Conservation (phyloP, 2,797 vertebrate species). For the Pipistrellus pipistrellus region DNA sequence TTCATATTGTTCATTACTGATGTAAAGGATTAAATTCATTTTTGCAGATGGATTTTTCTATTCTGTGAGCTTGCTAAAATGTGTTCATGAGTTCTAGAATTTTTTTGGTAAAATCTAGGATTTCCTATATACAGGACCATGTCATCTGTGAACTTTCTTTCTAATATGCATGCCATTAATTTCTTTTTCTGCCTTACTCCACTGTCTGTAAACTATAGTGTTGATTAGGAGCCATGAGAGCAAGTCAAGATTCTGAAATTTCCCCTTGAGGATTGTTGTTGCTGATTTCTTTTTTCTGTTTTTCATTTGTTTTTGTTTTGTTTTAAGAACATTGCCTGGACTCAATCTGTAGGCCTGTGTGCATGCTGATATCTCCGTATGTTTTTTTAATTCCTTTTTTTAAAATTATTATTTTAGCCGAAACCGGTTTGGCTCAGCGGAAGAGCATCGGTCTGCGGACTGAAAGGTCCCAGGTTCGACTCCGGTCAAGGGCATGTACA, state of each 20-base stretch:
- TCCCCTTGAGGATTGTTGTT: background rate
- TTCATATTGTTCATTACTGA: constrained; percentile 18
- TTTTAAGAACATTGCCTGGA: constrained; percentile 39
- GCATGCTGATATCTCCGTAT: background rate
- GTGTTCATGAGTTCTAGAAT: background rate
- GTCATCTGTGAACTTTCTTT: constrained; percentile 18
- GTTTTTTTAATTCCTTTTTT: background rate
- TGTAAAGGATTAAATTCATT: constrained; percentile 59
- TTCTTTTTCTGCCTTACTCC: background rate
- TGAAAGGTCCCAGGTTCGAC: no score
- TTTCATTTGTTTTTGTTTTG: background rate
- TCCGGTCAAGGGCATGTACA: no score
- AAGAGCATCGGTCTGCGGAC: no score
- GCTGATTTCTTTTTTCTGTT: background rate
- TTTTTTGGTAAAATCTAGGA: background rate
- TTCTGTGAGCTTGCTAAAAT: constrained; percentile 26
- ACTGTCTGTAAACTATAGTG: background rate
- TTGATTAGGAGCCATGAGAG: background rate
- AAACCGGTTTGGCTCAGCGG: no score
- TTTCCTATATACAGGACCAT: background rate
- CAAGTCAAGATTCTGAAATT: background rate
- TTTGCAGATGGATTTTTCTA: constrained; percentile 7
- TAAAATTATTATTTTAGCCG: background rate
- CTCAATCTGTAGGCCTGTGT: background rate
- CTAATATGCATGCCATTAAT: background rate